Base-by-base conservation (phyloP, 2,888 invertebrate species). In the Entomobrya multifasciata region DNA sequence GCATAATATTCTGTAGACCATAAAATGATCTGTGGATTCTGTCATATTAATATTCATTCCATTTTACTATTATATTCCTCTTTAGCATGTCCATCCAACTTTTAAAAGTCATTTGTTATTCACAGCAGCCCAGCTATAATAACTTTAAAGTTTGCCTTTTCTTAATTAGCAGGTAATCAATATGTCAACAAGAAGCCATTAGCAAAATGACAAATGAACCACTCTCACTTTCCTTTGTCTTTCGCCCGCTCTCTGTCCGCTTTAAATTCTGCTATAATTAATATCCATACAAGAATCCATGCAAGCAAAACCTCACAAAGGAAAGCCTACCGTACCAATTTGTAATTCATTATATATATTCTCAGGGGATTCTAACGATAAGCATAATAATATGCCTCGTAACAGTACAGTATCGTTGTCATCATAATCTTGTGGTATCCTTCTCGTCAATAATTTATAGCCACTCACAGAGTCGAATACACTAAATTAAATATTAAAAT, bases 161-260 rank as follows among this genome's bases (percentile, higher is more conserved):
- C 49, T 77, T 77, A 77, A 77, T 77, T 77, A 77, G 60, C 77
- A 57, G 22, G 77, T 77, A 77, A 77, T 77, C 77, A 77, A 77
- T 77, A 77, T 60, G 77, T 77, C 77, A 44, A 77, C 77, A 60
- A 62, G 55, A 77, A 44, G 77, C 77, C 36, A 77, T 77, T 77
- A 77, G 49, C 77, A n/a, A 27, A 77, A 77, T 77, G 77, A 77
- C 77, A 77, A 77, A 77, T 77, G 60, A 17, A 11, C 60, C 41
- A 8, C 47, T 77, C n/a, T 77, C 62, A 36, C 25, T 55, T 22
- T 22, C 11, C 25, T 60, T 27, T 60, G 15, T 60, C 13, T 60
- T 60, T 6, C 10, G 25, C 1, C 22, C 25, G 22, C 20, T 20
- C 1, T 60, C 36, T 60, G 22, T 60, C n/a, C n/a, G n/a, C n/a